These are phyloP conservation scores for Salmo trutta DNA, from an alignment of 2,797 vertebrate genomes.

Conservation along the genomic window DNA sequence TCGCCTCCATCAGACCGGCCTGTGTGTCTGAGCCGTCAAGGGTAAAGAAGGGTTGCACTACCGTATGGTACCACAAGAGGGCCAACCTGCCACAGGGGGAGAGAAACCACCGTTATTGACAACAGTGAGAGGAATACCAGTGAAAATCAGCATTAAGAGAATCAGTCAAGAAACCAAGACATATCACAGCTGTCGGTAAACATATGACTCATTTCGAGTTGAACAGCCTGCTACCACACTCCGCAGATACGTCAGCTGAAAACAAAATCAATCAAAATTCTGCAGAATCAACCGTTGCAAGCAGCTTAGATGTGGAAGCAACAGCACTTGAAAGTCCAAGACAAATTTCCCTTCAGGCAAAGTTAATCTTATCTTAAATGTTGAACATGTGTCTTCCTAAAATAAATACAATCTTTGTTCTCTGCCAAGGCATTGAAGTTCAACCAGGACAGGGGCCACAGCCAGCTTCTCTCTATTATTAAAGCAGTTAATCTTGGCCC, in stretches of 20 bases:
- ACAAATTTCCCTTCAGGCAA: not conserved
- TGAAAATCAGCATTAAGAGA: no score
- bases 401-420: not conserved
- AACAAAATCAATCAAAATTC: not conserved
- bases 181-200: no score
- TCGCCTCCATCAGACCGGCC: slow-evolving; percentile 89
- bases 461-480: slow-evolving; percentile 8
- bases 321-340: no score
- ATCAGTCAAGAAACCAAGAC: no score
- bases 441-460: not conserved
- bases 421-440: not conserved
- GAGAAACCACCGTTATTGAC: not conserved
- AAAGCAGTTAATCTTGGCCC: not conserved
- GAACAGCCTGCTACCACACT: no score
- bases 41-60: slow-evolving; percentile 97
- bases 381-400: not conserved
- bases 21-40: slow-evolving; percentile 91
- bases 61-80: slow-evolving; percentile 97
- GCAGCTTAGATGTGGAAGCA: not conserved
- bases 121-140: not conserved
- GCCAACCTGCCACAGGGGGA: slow-evolving; percentile 78
- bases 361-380: not conserved
- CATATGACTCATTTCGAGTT: no score
- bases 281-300: not conserved
- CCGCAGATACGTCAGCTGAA: not conserved